Conservation (phyloP, 2,113 vertebrate species). For the Synodontis membranacea region DNA sequence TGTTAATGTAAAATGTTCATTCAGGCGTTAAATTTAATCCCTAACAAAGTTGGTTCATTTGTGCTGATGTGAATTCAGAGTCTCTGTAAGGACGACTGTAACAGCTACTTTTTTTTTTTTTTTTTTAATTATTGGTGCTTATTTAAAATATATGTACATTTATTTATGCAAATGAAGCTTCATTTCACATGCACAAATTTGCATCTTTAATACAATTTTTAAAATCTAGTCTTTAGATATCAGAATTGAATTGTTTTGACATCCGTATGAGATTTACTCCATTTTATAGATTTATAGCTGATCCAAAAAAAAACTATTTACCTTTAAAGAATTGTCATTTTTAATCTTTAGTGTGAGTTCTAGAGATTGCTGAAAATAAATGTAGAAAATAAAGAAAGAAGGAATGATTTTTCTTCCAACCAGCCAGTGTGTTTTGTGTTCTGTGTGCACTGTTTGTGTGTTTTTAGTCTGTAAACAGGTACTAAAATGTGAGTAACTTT, state of each 20-base stretch:
- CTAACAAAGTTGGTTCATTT: not conserved
- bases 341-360: not conserved
- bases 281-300: not conserved
- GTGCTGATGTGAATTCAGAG: not conserved
- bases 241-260: not conserved
- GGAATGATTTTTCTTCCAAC: not conserved
- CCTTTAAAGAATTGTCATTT: not conserved
- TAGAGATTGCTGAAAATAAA: not conserved
- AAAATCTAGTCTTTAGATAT: not conserved
- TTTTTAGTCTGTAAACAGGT: not conserved
- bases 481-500: not conserved
- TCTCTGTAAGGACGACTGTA: too few species aligned
- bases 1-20: not conserved
- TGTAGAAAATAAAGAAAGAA: not conserved
- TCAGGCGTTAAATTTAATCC: not conserved
- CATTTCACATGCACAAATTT: not conserved
- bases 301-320: not conserved
- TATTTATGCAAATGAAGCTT: not conserved
- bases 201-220: not conserved
- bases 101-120: not conserved
- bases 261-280: not conserved
- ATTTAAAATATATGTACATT: not conserved
- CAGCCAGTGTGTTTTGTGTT: not conserved
- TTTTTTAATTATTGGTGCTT: not conserved
- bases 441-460: too few species aligned